Evolutionary conservation across 2,888 invertebrate species (phyloP), one percentile per base, ranked within the genome.

Genomic region (Syritta pipiens): DNA sequence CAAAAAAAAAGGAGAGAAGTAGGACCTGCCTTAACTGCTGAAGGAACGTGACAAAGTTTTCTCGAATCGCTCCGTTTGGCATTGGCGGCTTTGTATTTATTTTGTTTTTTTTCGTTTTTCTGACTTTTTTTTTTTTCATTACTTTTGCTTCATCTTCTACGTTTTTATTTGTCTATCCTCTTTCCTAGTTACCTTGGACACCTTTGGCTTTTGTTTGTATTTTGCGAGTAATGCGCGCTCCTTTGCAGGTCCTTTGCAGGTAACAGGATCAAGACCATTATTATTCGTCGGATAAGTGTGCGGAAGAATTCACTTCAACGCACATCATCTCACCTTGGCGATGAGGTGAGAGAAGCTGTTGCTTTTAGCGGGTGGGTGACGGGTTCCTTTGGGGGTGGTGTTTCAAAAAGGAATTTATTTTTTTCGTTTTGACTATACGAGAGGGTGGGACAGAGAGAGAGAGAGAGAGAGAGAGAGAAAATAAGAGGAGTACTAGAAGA

Each of bases 301-400:
- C 69, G 69, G 69, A 76, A 76, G 62, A 55, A 76, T 76, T 32
- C 62, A 69, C 69, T 62, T 76, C 60, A 69, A 49, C 75, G 75
- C 75, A 75, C 75, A 69, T 69, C 62, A 42, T 24, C 60, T 46
- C 68, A 60, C 53, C 53, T 75, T 42, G 49, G 35, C 35, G 46
- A 55, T 42, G 60, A 60, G 60, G 57, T 65, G 65, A 53, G 53
- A 12, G 51, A 75, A 60, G 46, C 60, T 71, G 51, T 74, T 74
- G 68, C 74, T 67, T 67, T 74, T 57, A 30, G 28, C 49, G 1
- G 26, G 17, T 14, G 51, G 51, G 51, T n/a, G n/a, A n/a, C n/a
- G n/a, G n/a, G n/a, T n/a, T n/a, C n/a, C n/a, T n/a, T n/a, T n/a
- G n/a, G n/a, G n/a, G n/a, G n/a, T n/a, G n/a, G n/a, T n/a, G n/a